Conservation (phyloP, 2,113 vertebrate species). For the Pogona vitticeps region DNA sequence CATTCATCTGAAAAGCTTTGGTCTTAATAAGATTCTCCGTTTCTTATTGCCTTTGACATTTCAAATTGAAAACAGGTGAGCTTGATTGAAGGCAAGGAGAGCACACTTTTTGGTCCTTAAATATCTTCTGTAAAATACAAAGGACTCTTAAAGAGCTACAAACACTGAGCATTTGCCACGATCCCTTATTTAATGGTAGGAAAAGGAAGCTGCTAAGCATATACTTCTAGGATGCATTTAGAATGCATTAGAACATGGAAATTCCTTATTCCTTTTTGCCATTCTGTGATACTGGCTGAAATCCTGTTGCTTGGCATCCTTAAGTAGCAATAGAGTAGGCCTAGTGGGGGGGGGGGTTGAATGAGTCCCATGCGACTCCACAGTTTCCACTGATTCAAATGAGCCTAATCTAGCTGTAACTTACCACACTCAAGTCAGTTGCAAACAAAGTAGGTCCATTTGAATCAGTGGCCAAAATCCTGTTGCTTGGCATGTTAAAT, state of each 20-base stretch:
- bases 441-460: too few species aligned
- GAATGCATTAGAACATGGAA: too few species aligned
- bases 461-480: too few species aligned
- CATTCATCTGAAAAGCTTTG: slow-evolving; percentile 4
- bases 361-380: too few species aligned
- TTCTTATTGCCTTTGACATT: background rate
- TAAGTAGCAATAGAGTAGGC: too few species aligned
- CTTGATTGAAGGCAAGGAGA: slow-evolving; percentile 38
- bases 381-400: too few species aligned
- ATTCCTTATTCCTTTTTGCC: background rate
- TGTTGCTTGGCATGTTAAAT: too few species aligned
- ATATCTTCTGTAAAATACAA: slow-evolving; percentile 13
- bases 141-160: slow-evolving; percentile 5
- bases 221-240: background rate
- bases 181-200: background rate
- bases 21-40: slow-evolving; percentile 18
- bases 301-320: too few species aligned
- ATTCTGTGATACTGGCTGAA: too few species aligned
- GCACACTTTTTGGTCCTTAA: slow-evolving; percentile 29
- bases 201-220: slow-evolving; percentile 25
- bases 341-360: too few species aligned
- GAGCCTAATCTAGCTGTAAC: too few species aligned
- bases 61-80: slow-evolving; percentile 42
- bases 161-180: slow-evolving; percentile 6
- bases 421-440: too few species aligned